Conservation (phyloP, 1,140 invertebrate species). For the Argopecten irradians region DNA sequence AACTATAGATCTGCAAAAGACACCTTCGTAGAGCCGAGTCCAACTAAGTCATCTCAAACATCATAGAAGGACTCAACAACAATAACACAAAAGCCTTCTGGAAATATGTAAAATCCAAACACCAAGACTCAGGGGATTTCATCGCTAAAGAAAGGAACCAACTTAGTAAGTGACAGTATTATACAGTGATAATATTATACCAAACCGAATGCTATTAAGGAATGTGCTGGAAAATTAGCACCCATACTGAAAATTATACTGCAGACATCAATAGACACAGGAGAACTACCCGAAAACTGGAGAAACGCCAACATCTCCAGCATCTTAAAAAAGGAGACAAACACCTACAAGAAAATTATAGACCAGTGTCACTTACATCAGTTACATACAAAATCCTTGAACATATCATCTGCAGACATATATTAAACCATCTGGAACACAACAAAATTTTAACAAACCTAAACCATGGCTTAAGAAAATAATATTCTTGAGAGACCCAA, state of each 20-base stretch:
- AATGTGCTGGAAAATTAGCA: slow-evolving; percentile 28
- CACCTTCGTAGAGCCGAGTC: slow-evolving; percentile 46
- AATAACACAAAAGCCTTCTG: slow-evolving; percentile 57
- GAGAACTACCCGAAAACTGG: slow-evolving; percentile 25
- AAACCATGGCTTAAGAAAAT: slow-evolving; percentile 6
- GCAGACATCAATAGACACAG: background rate
- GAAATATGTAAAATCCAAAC: slow-evolving; percentile 48
- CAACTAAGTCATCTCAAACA: slow-evolving; percentile 45
- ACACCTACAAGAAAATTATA: slow-evolving; percentile 6
- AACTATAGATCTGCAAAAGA: slow-evolving; percentile 39
- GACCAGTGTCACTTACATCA: slow-evolving; percentile 24
- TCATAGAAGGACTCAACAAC: slow-evolving; percentile 34
- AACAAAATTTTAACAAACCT: background rate
- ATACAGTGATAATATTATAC: slow-evolving; percentile 38
- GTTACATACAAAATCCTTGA: background rate
- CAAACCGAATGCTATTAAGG: slow-evolving; percentile 30
- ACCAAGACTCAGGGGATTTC: slow-evolving; percentile 47
- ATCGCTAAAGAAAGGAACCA: slow-evolving; percentile 43
- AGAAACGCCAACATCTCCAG: slow-evolving; percentile 29
- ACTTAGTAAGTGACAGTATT: slow-evolving; percentile 24
- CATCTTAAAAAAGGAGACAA: slow-evolving; percentile 33
- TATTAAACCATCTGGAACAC: slow-evolving; percentile 25
- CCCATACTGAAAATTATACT: background rate
- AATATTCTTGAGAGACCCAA: background rate
- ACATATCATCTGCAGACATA: background rate